Evolutionary conservation across 1,140 invertebrate species (phyloP).

Genomic region (Caenorhabditis tropicalis): DNA sequence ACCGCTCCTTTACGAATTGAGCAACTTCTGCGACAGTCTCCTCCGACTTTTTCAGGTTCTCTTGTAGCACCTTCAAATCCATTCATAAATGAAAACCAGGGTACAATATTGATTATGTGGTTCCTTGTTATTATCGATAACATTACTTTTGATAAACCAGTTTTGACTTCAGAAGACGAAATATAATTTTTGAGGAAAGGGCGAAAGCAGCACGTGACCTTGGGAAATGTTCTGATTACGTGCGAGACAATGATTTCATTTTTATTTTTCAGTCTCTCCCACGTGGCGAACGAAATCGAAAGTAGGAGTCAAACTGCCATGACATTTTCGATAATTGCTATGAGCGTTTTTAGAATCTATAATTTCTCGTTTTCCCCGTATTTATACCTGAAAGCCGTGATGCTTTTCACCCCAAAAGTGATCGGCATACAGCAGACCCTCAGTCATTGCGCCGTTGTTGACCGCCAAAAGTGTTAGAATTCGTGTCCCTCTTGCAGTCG

Average conservation of each 20-base stretch:
- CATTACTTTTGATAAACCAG: background rate
- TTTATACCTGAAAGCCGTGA: constrained; percentile 32
- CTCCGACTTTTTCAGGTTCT: constrained; percentile 69
- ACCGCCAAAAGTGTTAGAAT: background rate
- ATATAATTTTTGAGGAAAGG: background rate
- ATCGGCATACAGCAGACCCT: constrained; percentile 25
- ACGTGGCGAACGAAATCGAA: no score
- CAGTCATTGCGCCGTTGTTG: background rate
- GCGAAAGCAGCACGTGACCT: background rate
- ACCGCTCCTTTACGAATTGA: constrained; percentile 66
- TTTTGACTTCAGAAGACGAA: background rate
- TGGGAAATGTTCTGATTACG: background rate
- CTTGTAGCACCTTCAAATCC: constrained; percentile 64
- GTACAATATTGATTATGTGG: background rate
- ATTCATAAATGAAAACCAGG: background rate
- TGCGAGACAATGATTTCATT: background rate
- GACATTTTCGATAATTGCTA: no score
- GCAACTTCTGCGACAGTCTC: constrained; percentile 63
- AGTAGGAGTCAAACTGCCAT: no score
- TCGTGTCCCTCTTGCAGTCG: background rate
- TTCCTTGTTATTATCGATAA: constrained; percentile 11
- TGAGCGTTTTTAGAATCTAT: background rate
- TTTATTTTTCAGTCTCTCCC: background rate
- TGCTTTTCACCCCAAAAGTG: constrained; percentile 34
- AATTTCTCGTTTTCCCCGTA: background rate